These are phyloP conservation scores for Terrapene triunguis DNA, from an alignment of 2,113 vertebrate genomes.

Conservation along the genomic window DNA sequence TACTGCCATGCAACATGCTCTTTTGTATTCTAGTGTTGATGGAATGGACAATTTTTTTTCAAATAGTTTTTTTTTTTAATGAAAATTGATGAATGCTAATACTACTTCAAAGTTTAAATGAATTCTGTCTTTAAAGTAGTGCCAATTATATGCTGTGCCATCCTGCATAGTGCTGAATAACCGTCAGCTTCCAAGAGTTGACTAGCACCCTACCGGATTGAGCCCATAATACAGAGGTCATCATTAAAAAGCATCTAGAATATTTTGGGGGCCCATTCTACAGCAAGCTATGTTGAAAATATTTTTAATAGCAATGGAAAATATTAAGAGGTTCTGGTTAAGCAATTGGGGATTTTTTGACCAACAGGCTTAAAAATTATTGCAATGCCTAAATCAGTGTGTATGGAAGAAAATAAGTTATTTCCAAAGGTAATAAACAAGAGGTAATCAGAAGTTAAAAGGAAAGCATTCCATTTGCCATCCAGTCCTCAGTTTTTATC, in stretches of 20 bases:
- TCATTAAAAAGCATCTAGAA: neutral
- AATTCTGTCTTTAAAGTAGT: neutral
- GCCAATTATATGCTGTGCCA: neutral
- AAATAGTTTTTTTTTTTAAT: neutral
- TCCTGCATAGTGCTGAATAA: neutral
- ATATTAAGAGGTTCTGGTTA: neutral
- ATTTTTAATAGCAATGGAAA: neutral
- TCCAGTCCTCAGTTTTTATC: neutral
- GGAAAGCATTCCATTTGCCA: neutral
- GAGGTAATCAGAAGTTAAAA: neutral
- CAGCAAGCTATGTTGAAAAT: neutral
- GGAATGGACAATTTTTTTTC: neutral
- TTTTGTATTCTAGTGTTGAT: neutral
- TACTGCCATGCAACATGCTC: neutral
- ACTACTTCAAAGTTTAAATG: neutral
- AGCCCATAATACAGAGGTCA: neutral
- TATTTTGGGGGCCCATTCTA: neutral
- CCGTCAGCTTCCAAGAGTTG: neutral
- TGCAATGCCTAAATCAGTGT: neutral
- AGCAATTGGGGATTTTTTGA: neutral
- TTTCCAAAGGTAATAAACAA: neutral
- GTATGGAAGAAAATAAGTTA: neutral
- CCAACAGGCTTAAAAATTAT: neutral
- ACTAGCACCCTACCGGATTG: neutral
- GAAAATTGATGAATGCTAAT: neutral